These are phyloP conservation scores for Oriolus oriolus DNA, from an alignment of 2,113 vertebrate species.

Conservation along the genomic window DNA sequence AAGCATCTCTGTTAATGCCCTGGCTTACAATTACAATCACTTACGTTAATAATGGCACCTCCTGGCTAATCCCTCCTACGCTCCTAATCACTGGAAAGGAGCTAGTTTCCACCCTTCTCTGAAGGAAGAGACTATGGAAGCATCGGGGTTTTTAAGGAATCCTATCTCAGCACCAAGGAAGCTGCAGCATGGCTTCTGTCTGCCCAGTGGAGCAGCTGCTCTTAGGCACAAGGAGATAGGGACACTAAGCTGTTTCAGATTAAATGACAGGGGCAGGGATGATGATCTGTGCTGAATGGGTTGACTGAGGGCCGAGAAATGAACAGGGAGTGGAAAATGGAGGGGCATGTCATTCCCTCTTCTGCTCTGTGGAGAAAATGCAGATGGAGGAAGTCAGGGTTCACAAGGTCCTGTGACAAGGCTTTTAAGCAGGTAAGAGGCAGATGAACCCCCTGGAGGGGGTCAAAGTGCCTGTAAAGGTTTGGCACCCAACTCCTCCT, in stretches of 20 bases:
- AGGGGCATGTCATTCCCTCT: not conserved
- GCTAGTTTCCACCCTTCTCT: not conserved
- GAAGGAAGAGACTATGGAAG: not conserved
- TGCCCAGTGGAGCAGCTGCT: not conserved
- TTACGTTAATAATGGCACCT: not conserved
- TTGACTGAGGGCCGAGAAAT: not conserved
- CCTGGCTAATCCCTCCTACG: not conserved
- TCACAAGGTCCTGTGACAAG: not conserved
- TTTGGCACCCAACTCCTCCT: not conserved
- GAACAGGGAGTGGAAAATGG: not conserved
- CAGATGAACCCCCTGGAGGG: not conserved
- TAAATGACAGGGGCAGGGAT: not conserved
- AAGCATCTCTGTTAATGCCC: not conserved
- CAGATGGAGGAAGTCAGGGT: not conserved
- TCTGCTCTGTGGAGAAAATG: not conserved
- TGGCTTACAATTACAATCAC: constrained; percentile 8
- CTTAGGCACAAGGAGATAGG: not conserved
- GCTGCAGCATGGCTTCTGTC: not conserved
- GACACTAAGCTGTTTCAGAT: not conserved
- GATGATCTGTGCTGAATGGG: not conserved
- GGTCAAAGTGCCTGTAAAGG: not conserved
- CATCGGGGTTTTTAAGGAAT: not conserved
- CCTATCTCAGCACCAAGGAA: not conserved
- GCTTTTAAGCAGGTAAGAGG: not conserved
- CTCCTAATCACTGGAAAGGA: not conserved